These are phyloP conservation scores for Spilogale gracilis DNA, from an alignment of 2,113 vertebrate genomes.

Conservation along the genomic window DNA sequence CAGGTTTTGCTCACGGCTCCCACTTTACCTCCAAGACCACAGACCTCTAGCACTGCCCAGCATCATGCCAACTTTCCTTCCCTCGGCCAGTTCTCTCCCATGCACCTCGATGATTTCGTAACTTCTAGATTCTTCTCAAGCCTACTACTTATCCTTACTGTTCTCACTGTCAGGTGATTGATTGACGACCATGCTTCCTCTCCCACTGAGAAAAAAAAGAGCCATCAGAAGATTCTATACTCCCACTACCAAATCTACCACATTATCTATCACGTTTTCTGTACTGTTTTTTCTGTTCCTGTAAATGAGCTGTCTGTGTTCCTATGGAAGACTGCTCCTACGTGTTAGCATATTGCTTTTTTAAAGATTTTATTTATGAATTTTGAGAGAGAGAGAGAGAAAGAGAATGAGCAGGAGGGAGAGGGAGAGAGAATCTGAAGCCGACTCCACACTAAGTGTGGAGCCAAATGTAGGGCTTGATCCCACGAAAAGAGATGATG, in stretches of 20 bases:
- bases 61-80: not conserved
- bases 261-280: not conserved
- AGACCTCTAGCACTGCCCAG: not conserved
- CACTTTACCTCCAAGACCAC: not conserved
- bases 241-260: not conserved
- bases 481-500: not conserved
- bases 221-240: not conserved
- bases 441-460: not conserved
- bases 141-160: not conserved
- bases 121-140: slow-evolving; percentile 13
- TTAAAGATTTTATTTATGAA: not conserved
- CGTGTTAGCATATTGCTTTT: not conserved
- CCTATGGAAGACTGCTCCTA: not conserved
- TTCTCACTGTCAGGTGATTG: not conserved
- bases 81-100: not conserved
- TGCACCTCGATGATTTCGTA: not conserved
- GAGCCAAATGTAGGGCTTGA: not conserved
- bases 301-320: not conserved
- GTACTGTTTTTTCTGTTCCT: not conserved
- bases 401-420: not conserved
- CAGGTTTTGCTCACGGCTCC: not conserved
- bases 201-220: not conserved
- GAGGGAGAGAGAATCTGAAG: not conserved
- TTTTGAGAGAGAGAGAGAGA: not conserved
- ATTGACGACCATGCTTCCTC: not conserved